Evolutionary conservation across 2,888 invertebrate species (phyloP), one percentile per base, ranked within the genome.

Genomic region (Eupithecia insigniata): DNA sequence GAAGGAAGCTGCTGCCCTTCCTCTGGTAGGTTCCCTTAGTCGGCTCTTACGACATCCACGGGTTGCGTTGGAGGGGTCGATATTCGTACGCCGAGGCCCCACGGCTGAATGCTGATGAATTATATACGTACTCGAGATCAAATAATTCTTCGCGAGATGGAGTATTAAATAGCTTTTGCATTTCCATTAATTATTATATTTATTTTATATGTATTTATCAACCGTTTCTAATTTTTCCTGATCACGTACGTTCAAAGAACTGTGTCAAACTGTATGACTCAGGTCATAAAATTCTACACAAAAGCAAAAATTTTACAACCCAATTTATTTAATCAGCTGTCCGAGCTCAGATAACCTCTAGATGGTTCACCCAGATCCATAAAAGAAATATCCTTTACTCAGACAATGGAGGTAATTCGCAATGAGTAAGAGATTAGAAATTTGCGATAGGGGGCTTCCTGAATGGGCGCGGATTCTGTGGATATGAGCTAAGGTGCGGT

Each of bases 391-490:
- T 75, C 78, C 77, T 78, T 75, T 75, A 71, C 70, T 66, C 62
- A 74, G 72, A 74, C 74, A 72, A 74, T 74, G 69, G 74, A 69
- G 71, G 71, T 72, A 67, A 74, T 74, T 77, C 65, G 70, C 70
- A 71, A 69, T 79, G 79, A 79, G 76, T 79, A 79, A 78, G 74
- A 78, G 80, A 80, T 80, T 80, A 81, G 81, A 81, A 81, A 81
- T 77, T 75, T 65, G 55, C 61, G 81, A 81, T 81, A 80, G 68
- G 60, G 28, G 30, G 73, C 70, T 78, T 79, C 78, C 78, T 78
- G 64, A 75, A 79, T 78, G 79, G 72, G 78, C 73, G 75, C 76
- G 79, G 79, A 78, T 78, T 61, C 74, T 64, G 77, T 72, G 72
- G 74, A 71, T 68, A 51, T 73, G 78, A 69, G 72, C 77, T 67